phyloP scores from a whole-genome alignment of 2,797 vertebrate genomes.

The Cryptoprocta ferox region DNA sequence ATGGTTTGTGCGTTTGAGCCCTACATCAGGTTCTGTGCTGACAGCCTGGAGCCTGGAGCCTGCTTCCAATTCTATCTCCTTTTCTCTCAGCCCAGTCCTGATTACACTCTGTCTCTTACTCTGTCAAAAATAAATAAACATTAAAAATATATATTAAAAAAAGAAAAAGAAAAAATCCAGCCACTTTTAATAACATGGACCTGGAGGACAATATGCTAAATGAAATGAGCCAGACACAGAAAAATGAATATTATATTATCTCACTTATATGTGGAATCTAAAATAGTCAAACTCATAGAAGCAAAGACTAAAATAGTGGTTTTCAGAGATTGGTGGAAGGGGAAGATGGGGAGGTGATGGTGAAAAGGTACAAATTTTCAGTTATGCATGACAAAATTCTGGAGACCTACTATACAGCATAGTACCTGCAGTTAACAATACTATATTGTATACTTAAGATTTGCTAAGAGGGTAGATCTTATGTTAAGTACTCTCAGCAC shows the following conservation, averaged over 20 bases:
- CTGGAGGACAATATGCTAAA: neutral
- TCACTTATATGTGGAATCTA: neutral
- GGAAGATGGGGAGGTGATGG: neutral
- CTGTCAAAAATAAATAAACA: no score
- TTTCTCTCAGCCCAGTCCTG: no score
- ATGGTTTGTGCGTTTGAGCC: no score
- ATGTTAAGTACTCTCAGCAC: neutral
- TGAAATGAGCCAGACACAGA: neutral
- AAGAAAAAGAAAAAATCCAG: neutral
- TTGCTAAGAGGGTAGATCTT: neutral
- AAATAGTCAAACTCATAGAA: neutral
- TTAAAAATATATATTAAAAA: no score
- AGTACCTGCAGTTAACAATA: neutral
- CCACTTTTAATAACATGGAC: neutral
- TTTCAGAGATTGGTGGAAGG: neutral
- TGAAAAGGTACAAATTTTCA: neutral
- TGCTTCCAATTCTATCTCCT: no score
- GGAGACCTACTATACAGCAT: neutral
- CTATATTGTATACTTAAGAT: neutral
- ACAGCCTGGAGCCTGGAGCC: no score
- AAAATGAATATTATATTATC: neutral
- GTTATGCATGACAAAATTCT: neutral
- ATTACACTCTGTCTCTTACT: no score
- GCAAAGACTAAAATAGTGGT: neutral
- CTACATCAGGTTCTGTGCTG: no score